Conservation (phyloP, 2,113 vertebrate species). For the Progne subis region DNA sequence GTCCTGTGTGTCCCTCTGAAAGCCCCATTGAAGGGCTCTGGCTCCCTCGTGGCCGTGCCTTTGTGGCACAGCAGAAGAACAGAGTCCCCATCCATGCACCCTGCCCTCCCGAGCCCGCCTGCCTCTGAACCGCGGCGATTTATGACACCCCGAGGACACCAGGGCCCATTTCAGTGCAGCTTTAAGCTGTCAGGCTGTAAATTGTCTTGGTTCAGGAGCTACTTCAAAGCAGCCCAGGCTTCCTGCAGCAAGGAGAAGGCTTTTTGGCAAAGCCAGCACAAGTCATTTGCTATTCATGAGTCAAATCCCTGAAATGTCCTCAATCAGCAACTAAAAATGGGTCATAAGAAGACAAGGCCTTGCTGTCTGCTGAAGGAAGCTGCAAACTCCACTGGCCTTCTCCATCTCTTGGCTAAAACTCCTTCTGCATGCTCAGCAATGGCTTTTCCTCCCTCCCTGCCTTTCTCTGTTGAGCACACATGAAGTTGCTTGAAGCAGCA, state of each 20-base stretch:
- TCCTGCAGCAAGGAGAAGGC: conserved; percentile 52
- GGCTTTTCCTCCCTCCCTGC: not conserved
- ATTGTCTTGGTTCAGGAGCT: conserved; percentile 51
- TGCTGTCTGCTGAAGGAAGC: not conserved
- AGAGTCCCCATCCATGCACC: conserved; percentile 50
- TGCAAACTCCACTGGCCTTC: not conserved
- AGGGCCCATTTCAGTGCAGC: not conserved
- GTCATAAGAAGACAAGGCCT: conserved; percentile 26
- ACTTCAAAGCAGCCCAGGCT: conserved; percentile 43
- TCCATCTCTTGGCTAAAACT: not conserved
- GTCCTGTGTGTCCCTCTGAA: conserved; percentile 56
- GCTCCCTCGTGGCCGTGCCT: conserved; percentile 10
- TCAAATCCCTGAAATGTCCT: conserved; percentile 40
- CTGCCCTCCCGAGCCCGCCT: not conserved
- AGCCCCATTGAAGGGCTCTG: conserved; percentile 56
- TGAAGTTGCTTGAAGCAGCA: not conserved
- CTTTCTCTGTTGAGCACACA: not conserved
- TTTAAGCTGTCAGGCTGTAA: conserved; percentile 59
- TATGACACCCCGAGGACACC: not conserved
- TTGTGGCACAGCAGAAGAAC: conserved; percentile 41
- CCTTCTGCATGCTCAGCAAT: not conserved
- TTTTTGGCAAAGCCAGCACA: not conserved
- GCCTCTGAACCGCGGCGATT: not conserved
- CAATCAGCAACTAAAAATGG: conserved; percentile 32
- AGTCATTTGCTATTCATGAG: conserved; percentile 55